Percentiles rank a stretch among this genome's conserved stretches.
These are phyloP conservation scores for Trachelus stipa DNA, from an alignment of 2,888 invertebrate species.

Conservation along the genomic window DNA sequence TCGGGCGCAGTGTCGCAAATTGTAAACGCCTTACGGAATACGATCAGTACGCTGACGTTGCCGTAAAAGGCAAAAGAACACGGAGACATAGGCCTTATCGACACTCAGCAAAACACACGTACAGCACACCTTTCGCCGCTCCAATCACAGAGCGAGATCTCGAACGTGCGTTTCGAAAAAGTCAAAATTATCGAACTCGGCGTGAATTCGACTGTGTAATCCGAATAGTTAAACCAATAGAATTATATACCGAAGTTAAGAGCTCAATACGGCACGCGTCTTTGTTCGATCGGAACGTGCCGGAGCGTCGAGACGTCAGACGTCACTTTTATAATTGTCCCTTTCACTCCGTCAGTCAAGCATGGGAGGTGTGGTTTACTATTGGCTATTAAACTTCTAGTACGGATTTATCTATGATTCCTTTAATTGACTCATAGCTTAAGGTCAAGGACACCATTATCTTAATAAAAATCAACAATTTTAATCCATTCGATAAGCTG, in stretches of 20 bases:
- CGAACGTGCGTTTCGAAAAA: not conserved
- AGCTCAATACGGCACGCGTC: not conserved
- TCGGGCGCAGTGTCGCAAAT: not conserved
- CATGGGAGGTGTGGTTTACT: constrained; percentile 1
- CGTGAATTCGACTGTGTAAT: not conserved
- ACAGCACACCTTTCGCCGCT: not conserved
- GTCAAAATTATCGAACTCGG: not conserved
- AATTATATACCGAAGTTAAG: not conserved
- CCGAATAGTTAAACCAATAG: not conserved
- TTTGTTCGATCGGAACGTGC: not conserved
- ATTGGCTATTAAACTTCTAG: not conserved
- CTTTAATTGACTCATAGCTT: not conserved
- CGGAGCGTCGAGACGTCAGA: not conserved
- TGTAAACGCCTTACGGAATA: not conserved
- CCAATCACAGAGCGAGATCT: not conserved
- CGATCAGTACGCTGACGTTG: not conserved
- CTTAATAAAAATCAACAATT: not conserved
- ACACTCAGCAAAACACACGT: not conserved
- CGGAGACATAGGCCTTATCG: not conserved
- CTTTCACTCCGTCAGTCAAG: constrained; percentile 1
- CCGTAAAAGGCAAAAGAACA: not conserved
- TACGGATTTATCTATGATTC: not conserved
- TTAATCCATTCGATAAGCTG: not conserved
- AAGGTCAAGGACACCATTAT: not conserved
- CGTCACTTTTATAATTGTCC: constrained; percentile 1